A percentile compares a stretch with the other conserved stretches of the same genome.
Evolutionary conservation across 2,113 vertebrate species (phyloP).

Genomic region (Thalassarche chlororhynchos): DNA sequence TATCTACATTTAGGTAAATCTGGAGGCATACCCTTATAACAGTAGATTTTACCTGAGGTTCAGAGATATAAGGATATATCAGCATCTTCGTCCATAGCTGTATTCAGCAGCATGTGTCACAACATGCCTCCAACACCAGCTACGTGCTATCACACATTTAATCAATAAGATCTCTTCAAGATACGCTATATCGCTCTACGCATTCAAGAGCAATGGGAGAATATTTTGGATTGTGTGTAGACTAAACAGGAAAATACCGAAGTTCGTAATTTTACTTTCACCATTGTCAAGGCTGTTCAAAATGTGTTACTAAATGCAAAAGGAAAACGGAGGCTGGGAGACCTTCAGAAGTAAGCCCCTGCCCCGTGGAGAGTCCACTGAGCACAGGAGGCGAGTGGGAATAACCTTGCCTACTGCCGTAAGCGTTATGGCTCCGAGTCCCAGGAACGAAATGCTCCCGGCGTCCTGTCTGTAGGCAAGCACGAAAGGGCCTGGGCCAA

Average conservation of each 20-base stretch:
- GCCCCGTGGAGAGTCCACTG: background rate
- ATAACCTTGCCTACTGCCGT: background rate
- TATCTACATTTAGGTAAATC: constrained; percentile 4
- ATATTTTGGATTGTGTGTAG: background rate
- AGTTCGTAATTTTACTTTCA: background rate
- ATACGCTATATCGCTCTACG: background rate
- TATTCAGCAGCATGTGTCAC: constrained; percentile 49
- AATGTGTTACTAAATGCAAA: background rate
- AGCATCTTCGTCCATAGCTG: constrained; percentile 15
- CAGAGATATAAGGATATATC: constrained; percentile 37
- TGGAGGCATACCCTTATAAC: constrained; percentile 45
- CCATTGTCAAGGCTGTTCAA: background rate
- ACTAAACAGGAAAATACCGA: background rate
- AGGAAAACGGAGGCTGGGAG: background rate
- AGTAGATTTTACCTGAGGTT: constrained; percentile 54
- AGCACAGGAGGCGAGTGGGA: background rate
- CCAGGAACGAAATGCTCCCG: background rate
- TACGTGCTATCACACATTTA: constrained; percentile 72
- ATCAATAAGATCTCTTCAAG: constrained; percentile 67
- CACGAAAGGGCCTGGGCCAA: background rate
- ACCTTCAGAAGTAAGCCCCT: background rate
- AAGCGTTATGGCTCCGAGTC: background rate
- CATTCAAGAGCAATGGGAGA: background rate
- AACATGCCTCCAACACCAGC: constrained; percentile 59
- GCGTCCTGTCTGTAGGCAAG: background rate